These are phyloP conservation scores for Rhineura floridana DNA, from an alignment of 2,113 vertebrate species.

Conservation along the genomic window DNA sequence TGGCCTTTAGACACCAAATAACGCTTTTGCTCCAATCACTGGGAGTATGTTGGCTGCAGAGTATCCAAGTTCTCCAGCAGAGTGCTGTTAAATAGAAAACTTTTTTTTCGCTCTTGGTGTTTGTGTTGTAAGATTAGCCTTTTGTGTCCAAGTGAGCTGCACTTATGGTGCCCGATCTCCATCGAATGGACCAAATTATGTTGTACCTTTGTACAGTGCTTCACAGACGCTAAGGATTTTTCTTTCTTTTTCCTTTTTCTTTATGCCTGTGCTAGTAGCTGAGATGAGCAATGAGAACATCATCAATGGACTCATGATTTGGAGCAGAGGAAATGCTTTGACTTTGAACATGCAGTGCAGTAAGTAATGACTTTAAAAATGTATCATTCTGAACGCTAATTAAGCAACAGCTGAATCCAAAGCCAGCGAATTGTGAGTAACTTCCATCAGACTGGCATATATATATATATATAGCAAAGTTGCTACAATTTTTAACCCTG, in stretches of 20 bases:
- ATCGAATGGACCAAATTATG: background rate
- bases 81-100: background rate
- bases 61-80: background rate
- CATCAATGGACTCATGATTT: constrained; percentile 24
- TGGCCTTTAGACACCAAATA: background rate
- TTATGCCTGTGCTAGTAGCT: background rate
- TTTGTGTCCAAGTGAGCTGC: background rate
- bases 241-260: background rate
- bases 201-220: background rate
- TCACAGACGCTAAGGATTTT: background rate
- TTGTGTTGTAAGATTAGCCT: background rate
- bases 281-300: constrained; percentile 21
- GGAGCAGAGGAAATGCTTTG: constrained; percentile 32
- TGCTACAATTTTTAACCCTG: constrained; percentile 7
- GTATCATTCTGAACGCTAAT: constrained; percentile 31
- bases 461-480: background rate
- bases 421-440: constrained; percentile 25
- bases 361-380: constrained; percentile 38
- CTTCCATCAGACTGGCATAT: constrained; percentile 6
- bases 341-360: constrained; percentile 22
- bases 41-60: background rate
- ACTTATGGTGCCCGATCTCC: background rate
- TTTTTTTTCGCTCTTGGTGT: background rate
- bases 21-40: background rate
- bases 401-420: constrained; percentile 25